These are phyloP conservation scores for Drosophila subquinaria DNA, from an alignment of 2,888 invertebrate species.

Conservation along the genomic window DNA sequence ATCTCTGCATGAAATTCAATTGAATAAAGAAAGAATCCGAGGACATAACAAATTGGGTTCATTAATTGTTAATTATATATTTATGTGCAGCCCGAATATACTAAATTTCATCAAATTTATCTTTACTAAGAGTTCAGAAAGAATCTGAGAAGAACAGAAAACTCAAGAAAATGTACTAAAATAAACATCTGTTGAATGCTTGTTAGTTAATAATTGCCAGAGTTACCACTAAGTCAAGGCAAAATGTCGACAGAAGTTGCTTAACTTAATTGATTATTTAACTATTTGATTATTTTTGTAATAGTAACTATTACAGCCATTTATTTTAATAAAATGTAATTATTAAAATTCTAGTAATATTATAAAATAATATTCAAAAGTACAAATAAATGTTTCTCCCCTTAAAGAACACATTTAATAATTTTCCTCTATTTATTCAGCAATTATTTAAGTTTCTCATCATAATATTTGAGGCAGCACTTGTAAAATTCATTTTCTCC, in stretches of 20 bases:
- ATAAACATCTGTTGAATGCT: neutral
- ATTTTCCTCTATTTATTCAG: neutral
- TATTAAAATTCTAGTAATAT: too few species aligned
- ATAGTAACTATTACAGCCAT: neutral
- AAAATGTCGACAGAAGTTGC: neutral
- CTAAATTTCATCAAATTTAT: neutral
- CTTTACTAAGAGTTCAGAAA: neutral
- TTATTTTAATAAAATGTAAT: too few species aligned
- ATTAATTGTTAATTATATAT: constrained; percentile 59
- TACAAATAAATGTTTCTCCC: too few species aligned
- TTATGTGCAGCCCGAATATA: constrained; percentile 41
- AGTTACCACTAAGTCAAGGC: neutral
- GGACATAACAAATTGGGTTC: constrained; percentile 43
- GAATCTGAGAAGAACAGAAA: neutral
- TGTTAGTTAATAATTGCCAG: neutral
- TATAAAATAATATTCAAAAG: too few species aligned
- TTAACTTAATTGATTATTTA: neutral
- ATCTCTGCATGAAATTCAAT: constrained; percentile 14
- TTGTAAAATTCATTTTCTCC: neutral
- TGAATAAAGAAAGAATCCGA: constrained; percentile 2
- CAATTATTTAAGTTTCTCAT: constrained; percentile 7
- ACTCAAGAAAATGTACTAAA: neutral
- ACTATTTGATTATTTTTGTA: neutral
- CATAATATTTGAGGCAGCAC: neutral
- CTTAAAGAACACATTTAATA: too few species aligned